These are phyloP conservation scores for Grus americana DNA, from an alignment of 2,113 vertebrate species.

Conservation along the genomic window DNA sequence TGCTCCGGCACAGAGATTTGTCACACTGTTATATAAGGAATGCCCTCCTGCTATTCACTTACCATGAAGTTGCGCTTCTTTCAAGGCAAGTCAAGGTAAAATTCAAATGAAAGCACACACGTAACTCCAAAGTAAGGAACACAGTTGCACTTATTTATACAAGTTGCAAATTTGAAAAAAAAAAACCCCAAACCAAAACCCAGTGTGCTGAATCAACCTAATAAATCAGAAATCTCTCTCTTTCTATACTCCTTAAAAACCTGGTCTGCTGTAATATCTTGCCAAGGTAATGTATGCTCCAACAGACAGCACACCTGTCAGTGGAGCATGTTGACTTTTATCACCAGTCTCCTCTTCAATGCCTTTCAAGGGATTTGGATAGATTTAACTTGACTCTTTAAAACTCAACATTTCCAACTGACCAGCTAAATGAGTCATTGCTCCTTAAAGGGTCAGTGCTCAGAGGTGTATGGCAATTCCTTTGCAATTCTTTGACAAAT, in stretches of 20 bases:
- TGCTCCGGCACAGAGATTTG: background rate
- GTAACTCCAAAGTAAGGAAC: background rate
- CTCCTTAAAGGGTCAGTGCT: background rate
- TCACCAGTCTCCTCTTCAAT: background rate
- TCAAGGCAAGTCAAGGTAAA: background rate
- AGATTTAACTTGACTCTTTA: background rate
- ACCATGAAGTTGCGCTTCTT: background rate
- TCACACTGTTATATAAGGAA: background rate
- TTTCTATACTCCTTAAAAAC: background rate
- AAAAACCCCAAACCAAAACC: no score
- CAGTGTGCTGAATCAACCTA: background rate
- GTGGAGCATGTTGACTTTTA: background rate
- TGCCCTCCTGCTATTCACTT: background rate
- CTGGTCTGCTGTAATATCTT: background rate
- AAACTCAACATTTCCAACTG: background rate
- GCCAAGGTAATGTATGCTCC: background rate
- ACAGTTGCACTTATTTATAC: background rate
- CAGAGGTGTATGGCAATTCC: background rate
- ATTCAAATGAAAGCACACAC: background rate
- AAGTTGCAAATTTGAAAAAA: background rate
- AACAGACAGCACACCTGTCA: background rate
- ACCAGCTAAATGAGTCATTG: background rate
- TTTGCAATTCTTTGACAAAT: background rate
- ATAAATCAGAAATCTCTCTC: background rate
- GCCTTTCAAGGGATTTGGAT: background rate